Percentiles rank a stretch among this genome's conserved stretches.
These are phyloP conservation scores for Lacerta agilis DNA, from an alignment of 2,797 vertebrate genomes.

Conservation along the genomic window DNA sequence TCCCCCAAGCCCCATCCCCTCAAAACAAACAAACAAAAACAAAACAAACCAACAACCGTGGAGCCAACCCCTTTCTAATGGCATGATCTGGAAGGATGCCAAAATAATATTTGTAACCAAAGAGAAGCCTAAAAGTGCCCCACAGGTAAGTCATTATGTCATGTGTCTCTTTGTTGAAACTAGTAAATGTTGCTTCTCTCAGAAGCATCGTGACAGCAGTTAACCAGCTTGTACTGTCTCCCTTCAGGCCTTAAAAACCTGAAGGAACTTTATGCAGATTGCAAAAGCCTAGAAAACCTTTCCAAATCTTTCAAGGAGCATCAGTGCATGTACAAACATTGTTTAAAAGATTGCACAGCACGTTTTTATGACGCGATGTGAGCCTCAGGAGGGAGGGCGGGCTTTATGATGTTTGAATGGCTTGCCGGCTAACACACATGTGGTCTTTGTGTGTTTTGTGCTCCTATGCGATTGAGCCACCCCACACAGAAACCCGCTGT, in stretches of 20 bases:
- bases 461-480: neutral
- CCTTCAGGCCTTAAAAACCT: neutral
- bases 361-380: neutral
- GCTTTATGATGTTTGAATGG: accelerated
- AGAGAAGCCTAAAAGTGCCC: neutral
- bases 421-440: neutral
- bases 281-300: neutral
- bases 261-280: neutral
- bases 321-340: neutral
- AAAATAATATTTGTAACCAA: accelerated
- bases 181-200: neutral
- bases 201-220: neutral
- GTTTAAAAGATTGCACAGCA: neutral
- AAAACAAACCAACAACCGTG: too few species aligned
- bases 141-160: neutral
- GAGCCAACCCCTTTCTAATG: neutral
- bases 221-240: accelerated
- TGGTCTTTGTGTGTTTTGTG: neutral
- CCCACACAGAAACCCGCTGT: accelerated
- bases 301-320: neutral
- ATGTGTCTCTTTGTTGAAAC: neutral
- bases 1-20: too few species aligned
- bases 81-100: too few species aligned
- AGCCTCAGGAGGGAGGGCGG: neutral
- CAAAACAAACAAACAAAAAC: too few species aligned